phyloP scores from a whole-genome alignment of 2,888 invertebrate genomes.

The Melanostoma mellinum region DNA sequence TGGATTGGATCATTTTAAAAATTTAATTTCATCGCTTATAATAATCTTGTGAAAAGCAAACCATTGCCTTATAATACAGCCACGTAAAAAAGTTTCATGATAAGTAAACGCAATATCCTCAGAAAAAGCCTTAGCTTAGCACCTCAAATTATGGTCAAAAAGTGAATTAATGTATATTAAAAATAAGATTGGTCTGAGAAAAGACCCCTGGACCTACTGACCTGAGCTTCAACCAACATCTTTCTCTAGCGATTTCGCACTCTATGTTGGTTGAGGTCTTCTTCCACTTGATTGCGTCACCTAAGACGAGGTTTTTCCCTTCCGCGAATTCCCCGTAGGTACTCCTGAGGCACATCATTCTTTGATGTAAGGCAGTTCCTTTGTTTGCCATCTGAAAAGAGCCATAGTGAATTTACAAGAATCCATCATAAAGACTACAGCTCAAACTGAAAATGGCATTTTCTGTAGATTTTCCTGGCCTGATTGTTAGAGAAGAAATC shows the following conservation, averaged over 20 bases:
- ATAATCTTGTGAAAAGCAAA: background rate
- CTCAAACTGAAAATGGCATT: background rate
- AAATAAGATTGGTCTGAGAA: background rate
- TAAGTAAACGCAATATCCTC: background rate
- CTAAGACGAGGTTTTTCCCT: too few species aligned
- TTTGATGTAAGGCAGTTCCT: background rate
- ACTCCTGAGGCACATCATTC: too few species aligned
- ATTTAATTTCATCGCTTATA: background rate
- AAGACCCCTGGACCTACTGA: background rate
- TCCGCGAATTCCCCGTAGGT: too few species aligned
- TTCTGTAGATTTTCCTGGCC: background rate
- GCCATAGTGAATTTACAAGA: background rate
- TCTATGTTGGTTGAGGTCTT: too few species aligned
- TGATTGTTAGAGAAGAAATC: background rate
- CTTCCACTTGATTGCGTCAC: too few species aligned
- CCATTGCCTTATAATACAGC: conserved; percentile 1
- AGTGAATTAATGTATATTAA: background rate
- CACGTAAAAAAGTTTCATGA: background rate
- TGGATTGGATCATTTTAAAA: background rate
- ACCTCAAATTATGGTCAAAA: background rate
- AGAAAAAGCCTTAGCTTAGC: background rate
- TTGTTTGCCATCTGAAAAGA: background rate
- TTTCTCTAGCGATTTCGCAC: too few species aligned
- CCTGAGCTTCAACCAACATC: too few species aligned
- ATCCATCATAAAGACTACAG: background rate